A percentile compares a stretch with the other conserved stretches of the same genome.
These are phyloP conservation scores for Pachliopta kotzebuea DNA, from an alignment of 2,888 invertebrate genomes.

Conservation along the genomic window DNA sequence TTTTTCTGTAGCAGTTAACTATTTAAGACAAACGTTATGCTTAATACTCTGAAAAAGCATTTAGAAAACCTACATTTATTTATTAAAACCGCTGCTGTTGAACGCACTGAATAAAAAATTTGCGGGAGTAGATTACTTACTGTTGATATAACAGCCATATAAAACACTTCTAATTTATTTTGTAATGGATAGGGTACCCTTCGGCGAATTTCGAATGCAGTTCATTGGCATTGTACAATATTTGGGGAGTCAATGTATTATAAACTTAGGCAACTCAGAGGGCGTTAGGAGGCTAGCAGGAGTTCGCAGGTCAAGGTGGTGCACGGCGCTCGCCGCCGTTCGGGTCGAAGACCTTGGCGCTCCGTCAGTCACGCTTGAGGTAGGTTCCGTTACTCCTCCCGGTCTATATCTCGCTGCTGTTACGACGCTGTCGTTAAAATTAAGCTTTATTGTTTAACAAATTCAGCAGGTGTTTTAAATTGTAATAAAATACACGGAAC, in stretches of 20 bases:
- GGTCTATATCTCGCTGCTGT: conserved; percentile 46
- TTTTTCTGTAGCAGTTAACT: no score
- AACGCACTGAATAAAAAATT: neutral
- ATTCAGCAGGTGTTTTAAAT: neutral
- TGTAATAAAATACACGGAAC: conserved; percentile 5
- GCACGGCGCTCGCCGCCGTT: conserved; percentile 57
- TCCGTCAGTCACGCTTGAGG: conserved; percentile 47
- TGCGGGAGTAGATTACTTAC: neutral
- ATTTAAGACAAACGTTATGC: no score
- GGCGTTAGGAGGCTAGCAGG: conserved; percentile 53
- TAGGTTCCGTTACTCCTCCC: conserved; percentile 63
- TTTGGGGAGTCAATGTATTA: conserved; percentile 39
- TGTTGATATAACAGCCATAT: conserved; percentile 6
- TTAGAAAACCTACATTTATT: neutral
- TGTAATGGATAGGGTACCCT: conserved; percentile 20
- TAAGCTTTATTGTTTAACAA: neutral
- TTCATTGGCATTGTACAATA: conserved; percentile 35
- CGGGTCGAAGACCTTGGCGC: conserved; percentile 53
- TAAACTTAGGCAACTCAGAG: conserved; percentile 56
- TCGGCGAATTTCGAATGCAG: conserved; percentile 16
- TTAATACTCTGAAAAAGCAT: neutral
- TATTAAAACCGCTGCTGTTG: no score
- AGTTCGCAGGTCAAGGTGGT: conserved; percentile 69
- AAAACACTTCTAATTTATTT: conserved; percentile 17
- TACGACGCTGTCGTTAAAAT: neutral